Base-by-base conservation (phyloP, 1,140 invertebrate species). In the Orius insidiosus region DNA sequence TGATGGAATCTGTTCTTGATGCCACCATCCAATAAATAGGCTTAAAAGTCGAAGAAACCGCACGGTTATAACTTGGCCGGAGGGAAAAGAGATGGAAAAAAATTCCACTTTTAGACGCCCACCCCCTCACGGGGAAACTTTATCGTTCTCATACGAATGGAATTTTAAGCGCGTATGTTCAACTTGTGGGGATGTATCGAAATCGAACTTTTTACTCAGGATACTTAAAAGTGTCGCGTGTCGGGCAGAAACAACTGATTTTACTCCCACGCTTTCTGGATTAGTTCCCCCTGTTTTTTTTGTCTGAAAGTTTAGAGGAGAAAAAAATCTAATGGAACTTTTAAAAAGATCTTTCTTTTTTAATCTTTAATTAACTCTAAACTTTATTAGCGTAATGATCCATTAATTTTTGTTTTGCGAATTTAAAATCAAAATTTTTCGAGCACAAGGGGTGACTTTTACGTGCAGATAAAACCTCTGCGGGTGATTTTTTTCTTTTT, bases 191-290 rank as follows among this genome's bases (percentile, higher is more conserved):
- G n/a, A 40, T 40, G 38, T 40, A 40, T 40, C 38, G 38, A 18
- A 15, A 36, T 15, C 38, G 4, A 40, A 40, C 38, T 40, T 40
- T 40, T 40, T 40, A 40, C 38, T 40, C 38, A 40, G 38, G 35
- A 3, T 36, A 11, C n/a, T 15, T 36, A 11, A n/a, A 36, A 11
- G 35, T 40, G 38, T 15, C 18, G 38, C 24, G 24, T 24, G 24
- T 4, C 24, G 24, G 24, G 24, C 24, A 3, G n/a, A 24, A 24
- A 24, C 24, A 24, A 24, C 24, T 24, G 24, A 24, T 24, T 24
- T 24, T 7, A 7, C 24, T 40, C 38, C 38, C 38, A 40, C 38
- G 13, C 5, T 4, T 40, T 15, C 9, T 5, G 11, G n/a, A 18
- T 18, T 10, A 18, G 38, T 40, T 18, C 38, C 38, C 38, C 38